A percentile compares a stretch with the other conserved stretches of the same genome.
Evolutionary conservation across 2,113 vertebrate species (phyloP).

Genomic region (Ageneiosus marmoratus): DNA sequence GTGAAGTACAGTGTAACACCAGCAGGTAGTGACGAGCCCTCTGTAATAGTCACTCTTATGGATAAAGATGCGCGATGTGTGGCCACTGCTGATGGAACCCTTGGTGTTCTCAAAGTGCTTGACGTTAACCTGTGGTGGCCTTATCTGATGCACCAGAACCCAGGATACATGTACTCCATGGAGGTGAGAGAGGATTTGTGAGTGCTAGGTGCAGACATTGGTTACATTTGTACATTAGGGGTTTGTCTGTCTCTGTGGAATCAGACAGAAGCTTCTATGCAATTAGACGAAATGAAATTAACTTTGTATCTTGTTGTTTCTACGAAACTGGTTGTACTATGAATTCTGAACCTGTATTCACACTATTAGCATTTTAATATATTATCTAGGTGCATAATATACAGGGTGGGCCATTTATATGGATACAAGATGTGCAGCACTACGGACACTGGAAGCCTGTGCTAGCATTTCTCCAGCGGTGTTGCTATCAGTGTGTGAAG

Average conservation of each 20-base stretch:
- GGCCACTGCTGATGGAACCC: constrained; percentile 62
- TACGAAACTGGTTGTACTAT: background rate
- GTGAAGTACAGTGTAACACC: constrained; percentile 78
- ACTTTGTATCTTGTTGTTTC: no score
- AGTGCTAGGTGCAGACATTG: background rate
- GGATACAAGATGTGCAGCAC: no score
- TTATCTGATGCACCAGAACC: constrained; percentile 85
- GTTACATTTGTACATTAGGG: background rate
- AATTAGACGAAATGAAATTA: background rate
- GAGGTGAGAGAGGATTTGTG: constrained; percentile 73
- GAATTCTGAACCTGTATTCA: background rate
- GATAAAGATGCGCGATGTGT: constrained; percentile 76
- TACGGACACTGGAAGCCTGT: no score
- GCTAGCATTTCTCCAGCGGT: no score
- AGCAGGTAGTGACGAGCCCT: constrained; percentile 64
- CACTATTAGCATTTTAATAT: background rate
- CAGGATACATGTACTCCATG: constrained; percentile 87
- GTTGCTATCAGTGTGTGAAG: no score
- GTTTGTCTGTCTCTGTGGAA: background rate
- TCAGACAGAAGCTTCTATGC: background rate
- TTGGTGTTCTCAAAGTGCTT: constrained; percentile 79
- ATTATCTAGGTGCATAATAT: background rate
- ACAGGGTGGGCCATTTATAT: no score
- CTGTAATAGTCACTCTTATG: constrained; percentile 74
- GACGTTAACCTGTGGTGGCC: constrained; percentile 92